Conservation (phyloP, 2,113 vertebrate species). For the Alethe diademata region DNA sequence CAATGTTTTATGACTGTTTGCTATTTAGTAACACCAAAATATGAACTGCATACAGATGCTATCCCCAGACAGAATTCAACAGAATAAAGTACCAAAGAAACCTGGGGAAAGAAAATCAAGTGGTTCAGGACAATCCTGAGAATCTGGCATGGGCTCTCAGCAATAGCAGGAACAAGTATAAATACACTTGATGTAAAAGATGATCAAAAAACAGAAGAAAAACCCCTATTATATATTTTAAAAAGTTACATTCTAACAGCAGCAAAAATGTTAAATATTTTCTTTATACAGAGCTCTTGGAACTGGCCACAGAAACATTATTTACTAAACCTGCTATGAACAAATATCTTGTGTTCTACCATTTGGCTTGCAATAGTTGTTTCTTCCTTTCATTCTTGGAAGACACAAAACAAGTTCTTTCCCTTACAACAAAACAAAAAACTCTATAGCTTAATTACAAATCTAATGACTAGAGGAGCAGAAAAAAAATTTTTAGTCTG, state of each 20-base stretch:
- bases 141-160: not conserved
- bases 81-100: not conserved
- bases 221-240: accelerated
- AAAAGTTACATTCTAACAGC: not conserved
- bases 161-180: not conserved
- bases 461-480: not conserved
- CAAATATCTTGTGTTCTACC: not conserved
- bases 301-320: not conserved
- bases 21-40: not conserved
- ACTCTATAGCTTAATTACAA: not conserved
- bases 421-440: not conserved
- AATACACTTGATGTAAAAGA: not conserved
- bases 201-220: not conserved
- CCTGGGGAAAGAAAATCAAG: not conserved
- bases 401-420: not conserved
- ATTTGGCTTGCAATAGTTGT: not conserved
- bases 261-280: not conserved
- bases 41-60: not conserved
- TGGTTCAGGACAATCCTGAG: not conserved
- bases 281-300: not conserved
- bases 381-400: not conserved
- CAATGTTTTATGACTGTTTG: not conserved
- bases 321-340: not conserved
- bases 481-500: not conserved
- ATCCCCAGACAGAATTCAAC: not conserved